Conservation (phyloP, 2,113 vertebrate species). For the Tenebrosternarchus preto region DNA sequence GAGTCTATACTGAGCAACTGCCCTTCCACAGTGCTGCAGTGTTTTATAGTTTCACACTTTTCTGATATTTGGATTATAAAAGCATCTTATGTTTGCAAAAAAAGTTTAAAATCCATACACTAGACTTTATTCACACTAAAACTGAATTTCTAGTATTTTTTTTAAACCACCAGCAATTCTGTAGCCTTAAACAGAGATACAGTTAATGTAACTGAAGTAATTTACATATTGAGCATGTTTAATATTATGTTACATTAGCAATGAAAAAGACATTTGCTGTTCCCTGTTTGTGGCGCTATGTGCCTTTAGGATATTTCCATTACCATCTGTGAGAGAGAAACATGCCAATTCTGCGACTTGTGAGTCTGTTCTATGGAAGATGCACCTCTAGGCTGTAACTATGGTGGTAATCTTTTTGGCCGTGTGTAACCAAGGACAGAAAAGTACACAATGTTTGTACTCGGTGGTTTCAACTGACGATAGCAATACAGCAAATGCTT, state of each 20-base stretch:
- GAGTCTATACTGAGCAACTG: not conserved
- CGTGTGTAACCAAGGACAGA: not conserved
- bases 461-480: slow-evolving; percentile 23
- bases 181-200: slow-evolving; percentile 17
- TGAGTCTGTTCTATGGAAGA: not conserved
- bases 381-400: not conserved
- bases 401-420: not conserved
- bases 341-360: slow-evolving; percentile 10
- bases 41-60: not conserved
- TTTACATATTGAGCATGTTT: not conserved
- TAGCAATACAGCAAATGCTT: slow-evolving; percentile 49
- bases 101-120: not conserved
- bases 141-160: not conserved
- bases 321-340: not conserved
- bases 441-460: slow-evolving; percentile 16
- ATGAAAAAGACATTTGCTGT: not conserved
- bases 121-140: not conserved
- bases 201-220: not conserved
- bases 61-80: not conserved
- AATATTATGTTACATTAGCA: not conserved
- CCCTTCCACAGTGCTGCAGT: not conserved
- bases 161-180: slow-evolving; percentile 20
- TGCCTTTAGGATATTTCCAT: slow-evolving; percentile 5
- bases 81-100: not conserved
- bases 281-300: not conserved